Evolutionary conservation across 2,888 invertebrate genomes (phyloP).

Genomic region (Euzophera pinguis): DNA sequence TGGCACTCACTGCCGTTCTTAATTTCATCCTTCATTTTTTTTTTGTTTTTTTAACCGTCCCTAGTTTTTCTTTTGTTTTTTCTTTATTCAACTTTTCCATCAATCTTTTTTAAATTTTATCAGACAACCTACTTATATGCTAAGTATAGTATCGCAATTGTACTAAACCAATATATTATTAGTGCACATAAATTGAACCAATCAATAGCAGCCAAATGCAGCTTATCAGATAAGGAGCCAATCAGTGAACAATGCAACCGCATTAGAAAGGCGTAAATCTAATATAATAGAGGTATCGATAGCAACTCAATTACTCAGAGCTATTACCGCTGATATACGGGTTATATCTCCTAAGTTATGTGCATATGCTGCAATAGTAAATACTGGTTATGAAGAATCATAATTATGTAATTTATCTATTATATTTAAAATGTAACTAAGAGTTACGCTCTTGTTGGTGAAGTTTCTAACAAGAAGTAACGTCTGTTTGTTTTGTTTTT

Average conservation of each 20-base stretch:
- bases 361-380: background rate
- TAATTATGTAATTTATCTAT: too few relatives aligned
- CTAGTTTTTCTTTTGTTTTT: too few relatives aligned
- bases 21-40: too few relatives aligned
- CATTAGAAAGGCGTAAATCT: slow-evolving; percentile 9
- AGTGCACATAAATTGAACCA: background rate
- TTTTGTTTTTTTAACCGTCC: too few relatives aligned
- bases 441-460: too few relatives aligned
- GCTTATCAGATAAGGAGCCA: slow-evolving; percentile 3
- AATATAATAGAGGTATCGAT: background rate
- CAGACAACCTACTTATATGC: too few relatives aligned
- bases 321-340: slow-evolving; percentile 1
- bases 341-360: background rate
- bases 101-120: too few relatives aligned
- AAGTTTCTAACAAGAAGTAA: too few relatives aligned
- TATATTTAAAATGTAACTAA: too few relatives aligned
- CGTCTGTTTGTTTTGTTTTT: too few relatives aligned
- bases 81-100: too few relatives aligned
- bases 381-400: background rate
- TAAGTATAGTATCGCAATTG: background rate
- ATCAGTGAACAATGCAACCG: slow-evolving; percentile 3
- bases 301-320: background rate
- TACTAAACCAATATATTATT: background rate
- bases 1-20: too few relatives aligned
- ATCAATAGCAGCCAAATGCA: slow-evolving; percentile 3